phyloP scores from a whole-genome alignment of 2,888 invertebrate genomes.

The Dusona sp. region DNA sequence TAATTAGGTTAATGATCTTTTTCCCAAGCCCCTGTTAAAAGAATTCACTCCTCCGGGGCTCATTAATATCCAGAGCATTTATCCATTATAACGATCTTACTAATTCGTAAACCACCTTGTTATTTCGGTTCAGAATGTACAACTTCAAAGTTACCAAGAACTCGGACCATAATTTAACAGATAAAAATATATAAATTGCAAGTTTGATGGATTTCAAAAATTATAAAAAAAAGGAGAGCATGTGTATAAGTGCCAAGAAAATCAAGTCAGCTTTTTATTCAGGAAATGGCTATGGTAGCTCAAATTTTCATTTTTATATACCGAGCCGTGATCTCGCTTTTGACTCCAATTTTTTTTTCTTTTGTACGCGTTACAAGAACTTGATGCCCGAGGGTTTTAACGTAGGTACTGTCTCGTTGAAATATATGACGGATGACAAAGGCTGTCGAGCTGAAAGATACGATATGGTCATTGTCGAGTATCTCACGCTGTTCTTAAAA shows the following conservation, averaged over 20 bases:
- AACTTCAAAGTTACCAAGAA: neutral
- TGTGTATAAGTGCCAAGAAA: neutral
- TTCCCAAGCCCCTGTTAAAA: neutral
- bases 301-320: neutral
- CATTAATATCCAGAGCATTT: neutral
- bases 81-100: neutral
- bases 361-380: neutral
- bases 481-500: slow-evolving; percentile 20
- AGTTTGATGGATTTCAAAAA: neutral
- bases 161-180: neutral
- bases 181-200: neutral
- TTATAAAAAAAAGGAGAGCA: neutral
- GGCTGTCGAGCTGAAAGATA: slow-evolving; percentile 34
- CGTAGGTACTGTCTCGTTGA: slow-evolving; percentile 21
- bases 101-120: neutral
- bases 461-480: slow-evolving; percentile 28
- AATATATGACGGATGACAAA: slow-evolving; percentile 43
- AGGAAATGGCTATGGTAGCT: neutral
- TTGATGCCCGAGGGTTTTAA: slow-evolving; percentile 30
- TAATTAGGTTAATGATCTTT: neutral
- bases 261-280: neutral
- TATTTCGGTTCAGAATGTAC: neutral
- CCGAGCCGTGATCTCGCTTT: neutral
- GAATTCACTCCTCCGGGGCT: neutral
- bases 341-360: neutral